phyloP scores from a whole-genome alignment of 2,888 invertebrate species.

The Scaptomyza tumidula region DNA sequence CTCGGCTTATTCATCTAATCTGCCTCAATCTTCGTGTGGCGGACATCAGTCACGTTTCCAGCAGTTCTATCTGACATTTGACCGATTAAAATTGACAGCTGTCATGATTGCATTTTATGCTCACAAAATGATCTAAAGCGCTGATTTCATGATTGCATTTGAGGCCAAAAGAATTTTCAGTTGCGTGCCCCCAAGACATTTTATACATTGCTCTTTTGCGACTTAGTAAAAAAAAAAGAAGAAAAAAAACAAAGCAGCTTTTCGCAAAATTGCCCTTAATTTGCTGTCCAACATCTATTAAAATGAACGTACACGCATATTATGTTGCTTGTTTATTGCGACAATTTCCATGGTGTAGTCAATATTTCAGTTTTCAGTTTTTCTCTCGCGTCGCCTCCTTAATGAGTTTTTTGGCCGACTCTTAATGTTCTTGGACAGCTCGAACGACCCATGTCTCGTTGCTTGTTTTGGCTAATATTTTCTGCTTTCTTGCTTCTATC shows the following conservation, averaged over 20 bases:
- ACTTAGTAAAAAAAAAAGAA: constrained; percentile 24
- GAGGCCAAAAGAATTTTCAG: constrained; percentile 31
- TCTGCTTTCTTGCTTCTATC: constrained; percentile 2
- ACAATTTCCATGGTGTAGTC: constrained; percentile 58
- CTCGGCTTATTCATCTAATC: constrained; percentile 66
- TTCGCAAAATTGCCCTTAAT: constrained; percentile 45
- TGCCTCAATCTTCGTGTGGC: constrained; percentile 48
- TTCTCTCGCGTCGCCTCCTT: constrained; percentile 31
- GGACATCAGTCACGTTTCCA: constrained; percentile 52
- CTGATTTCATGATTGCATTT: constrained; percentile 44
- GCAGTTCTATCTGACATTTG: constrained; percentile 56
- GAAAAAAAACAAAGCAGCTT: constrained; percentile 8
- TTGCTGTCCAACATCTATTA: constrained; percentile 41
- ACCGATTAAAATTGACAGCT: constrained; percentile 77
- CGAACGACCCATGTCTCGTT: constrained; percentile 46
- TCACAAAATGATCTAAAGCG: constrained; percentile 45
- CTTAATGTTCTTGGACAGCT: constrained; percentile 52
- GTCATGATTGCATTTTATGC: constrained; percentile 70
- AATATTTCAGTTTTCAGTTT: constrained; percentile 55
- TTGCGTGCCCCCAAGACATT: constrained; percentile 19
- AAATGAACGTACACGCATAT: constrained; percentile 32
- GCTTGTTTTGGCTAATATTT: constrained; percentile 37
- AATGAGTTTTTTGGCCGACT: constrained; percentile 43
- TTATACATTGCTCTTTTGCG: neutral
- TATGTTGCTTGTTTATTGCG: constrained; percentile 45